Base-by-base conservation (phyloP, 2,113 vertebrate species). In the Rutilus rutilus region DNA sequence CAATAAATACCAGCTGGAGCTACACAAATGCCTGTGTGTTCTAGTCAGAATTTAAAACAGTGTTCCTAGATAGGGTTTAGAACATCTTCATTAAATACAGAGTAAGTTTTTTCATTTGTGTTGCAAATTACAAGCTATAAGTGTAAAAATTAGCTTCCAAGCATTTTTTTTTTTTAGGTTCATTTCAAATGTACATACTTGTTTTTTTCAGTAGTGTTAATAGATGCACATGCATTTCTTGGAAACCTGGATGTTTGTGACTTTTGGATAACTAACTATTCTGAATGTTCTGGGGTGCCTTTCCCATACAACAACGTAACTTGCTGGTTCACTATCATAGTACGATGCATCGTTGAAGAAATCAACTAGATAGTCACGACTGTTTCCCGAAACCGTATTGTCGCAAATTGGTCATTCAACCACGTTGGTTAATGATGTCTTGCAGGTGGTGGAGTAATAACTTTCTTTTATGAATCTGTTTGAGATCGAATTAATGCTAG, bases 1-100 rank as follows among this genome's bases (percentile, higher is more conserved):
- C 75, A 69, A 45, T 50, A 86, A 73, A 86, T 60, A 30, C 52
- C 5, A 54, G 21, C 81, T 87, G 17, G 79, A 88, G 86, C 88
- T 74, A 50, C 74, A 84, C 79, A 86, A 86, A 84, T 86, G 86
- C 15, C 23, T 19, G 39, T 64, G 39, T 64, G 5, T 42, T 45
- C 57, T 45, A 25, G 21, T 60, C n/a, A 6, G 59, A 80, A 64
- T 80, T 47, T 45, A 10, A 10, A 52, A 30, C 6, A 54, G 21
- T 60, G 21, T 39, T 60, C 6, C 23, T 8, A 42, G 21, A 19
- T 3, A 59, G 1, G 10, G 8, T 42, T 62, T 79, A 42, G 42
- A 25, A 8, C 17, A n/a, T 59, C 10, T 17, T 14, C 21, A 45
- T 74, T 73, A 2, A 45, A 39, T n/a, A 39, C 1, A 1, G 10